A percentile compares a stretch with the other conserved stretches of the same genome.
Evolutionary conservation across 2,113 vertebrate genomes (phyloP).

Genomic region (Anhinga rufa): DNA sequence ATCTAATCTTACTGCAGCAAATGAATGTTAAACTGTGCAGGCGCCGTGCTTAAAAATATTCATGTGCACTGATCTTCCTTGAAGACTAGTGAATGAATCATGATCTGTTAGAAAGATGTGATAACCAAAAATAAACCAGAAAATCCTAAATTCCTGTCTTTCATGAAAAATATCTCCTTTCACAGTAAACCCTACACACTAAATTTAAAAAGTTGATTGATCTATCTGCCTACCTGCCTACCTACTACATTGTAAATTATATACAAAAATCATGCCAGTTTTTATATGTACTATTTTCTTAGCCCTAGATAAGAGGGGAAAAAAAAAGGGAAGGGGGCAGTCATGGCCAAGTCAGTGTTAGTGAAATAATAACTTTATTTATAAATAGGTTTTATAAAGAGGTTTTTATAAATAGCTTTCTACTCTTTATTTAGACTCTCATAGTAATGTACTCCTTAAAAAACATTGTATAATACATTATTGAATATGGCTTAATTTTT

Average conservation of each 20-base stretch:
- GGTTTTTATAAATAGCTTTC: neutral
- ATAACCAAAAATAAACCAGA: constrained; percentile 33
- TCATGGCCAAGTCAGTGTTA: neutral
- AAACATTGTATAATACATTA: neutral
- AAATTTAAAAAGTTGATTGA: neutral
- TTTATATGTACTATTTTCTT: neutral
- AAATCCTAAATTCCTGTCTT: neutral
- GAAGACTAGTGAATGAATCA: constrained; percentile 28
- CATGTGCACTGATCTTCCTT: neutral
- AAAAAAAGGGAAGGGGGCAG: no score
- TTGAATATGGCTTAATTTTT: neutral
- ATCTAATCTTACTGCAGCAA: neutral
- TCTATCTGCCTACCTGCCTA: neutral
- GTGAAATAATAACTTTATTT: neutral
- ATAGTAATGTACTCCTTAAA: neutral
- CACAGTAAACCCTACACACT: neutral
- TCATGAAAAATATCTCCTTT: neutral
- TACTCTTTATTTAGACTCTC: neutral
- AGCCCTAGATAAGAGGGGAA: neutral
- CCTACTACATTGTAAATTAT: neutral
- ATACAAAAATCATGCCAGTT: neutral
- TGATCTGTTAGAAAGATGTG: neutral
- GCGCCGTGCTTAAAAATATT: neutral
- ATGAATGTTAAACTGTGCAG: neutral
- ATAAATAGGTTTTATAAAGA: neutral